Percentiles rank a stretch among this genome's conserved stretches.
Conservation (phyloP, 2,113 vertebrate genomes). For the Malaclemys terrapin region DNA sequence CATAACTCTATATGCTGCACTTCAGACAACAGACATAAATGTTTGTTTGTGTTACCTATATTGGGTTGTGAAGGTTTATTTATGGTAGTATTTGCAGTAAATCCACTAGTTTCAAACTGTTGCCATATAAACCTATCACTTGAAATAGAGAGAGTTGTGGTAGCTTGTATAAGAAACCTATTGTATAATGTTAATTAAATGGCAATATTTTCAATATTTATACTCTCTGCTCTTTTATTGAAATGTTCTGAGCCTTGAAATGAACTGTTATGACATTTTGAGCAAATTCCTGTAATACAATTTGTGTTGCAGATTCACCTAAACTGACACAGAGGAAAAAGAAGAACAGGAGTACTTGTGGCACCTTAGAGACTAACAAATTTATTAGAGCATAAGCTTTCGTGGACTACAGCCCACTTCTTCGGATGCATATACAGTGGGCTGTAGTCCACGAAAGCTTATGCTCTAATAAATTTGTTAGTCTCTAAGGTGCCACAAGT, state of each 20-base stretch:
- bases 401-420: no score
- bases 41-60: slow-evolving; percentile 61
- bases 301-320: background rate
- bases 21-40: slow-evolving; percentile 71
- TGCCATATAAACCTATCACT: slow-evolving; percentile 7
- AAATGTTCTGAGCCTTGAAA: slow-evolving; percentile 16
- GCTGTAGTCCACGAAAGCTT: no score
- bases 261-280: background rate
- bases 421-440: no score
- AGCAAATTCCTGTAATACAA: background rate
- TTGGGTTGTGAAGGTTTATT: slow-evolving; percentile 61
- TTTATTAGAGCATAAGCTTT: no score
- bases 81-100: slow-evolving; percentile 60
- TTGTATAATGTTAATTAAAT: slow-evolving; percentile 45
- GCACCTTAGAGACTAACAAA: no score
- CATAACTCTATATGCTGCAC: slow-evolving; percentile 62
- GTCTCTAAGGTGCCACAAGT: no score
- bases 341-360: no score
- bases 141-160: slow-evolving; percentile 47
- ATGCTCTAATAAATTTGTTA: no score
- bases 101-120: slow-evolving; percentile 45
- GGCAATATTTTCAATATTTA: slow-evolving; percentile 26
- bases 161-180: slow-evolving; percentile 43
- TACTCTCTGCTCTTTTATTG: background rate
- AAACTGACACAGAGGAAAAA: background rate